Conservation (phyloP, 2,888 invertebrate species). For the Patella pellucida region DNA sequence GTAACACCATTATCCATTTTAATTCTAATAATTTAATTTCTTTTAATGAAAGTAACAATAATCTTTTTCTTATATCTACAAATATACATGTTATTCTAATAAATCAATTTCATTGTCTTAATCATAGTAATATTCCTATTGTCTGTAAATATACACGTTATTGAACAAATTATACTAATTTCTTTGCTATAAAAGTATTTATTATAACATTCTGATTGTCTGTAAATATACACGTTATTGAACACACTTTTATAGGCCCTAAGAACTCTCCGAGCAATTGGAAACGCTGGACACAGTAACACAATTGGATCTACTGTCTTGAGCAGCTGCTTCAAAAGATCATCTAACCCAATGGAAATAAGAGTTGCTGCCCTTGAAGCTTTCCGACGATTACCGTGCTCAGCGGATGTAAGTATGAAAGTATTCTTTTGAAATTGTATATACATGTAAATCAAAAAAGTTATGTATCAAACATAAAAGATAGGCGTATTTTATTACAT, state of each 20-base stretch:
- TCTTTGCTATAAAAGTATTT: too few relatives aligned
- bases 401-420: slow-evolving; percentile 63
- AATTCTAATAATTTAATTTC: slow-evolving; percentile 3
- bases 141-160: too few relatives aligned
- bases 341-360: slow-evolving; percentile 78
- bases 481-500: too few relatives aligned
- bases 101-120: too few relatives aligned
- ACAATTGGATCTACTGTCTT: slow-evolving; percentile 48
- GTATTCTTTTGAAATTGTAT: too few relatives aligned
- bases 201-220: too few relatives aligned
- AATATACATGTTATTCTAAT: too few relatives aligned
- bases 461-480: too few relatives aligned
- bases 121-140: too few relatives aligned
- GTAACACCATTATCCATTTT: slow-evolving; percentile 28
- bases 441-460: too few relatives aligned
- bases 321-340: slow-evolving; percentile 68
- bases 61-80: slow-evolving; percentile 16
- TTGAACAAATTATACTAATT: too few relatives aligned
- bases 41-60: slow-evolving; percentile 4
- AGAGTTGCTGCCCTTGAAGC: slow-evolving; percentile 87
- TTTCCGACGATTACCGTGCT: slow-evolving; percentile 81
- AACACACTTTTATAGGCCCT: slow-evolving; percentile 69
- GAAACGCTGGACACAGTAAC: slow-evolving; percentile 86
- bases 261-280: slow-evolving; percentile 86
- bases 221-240: too few relatives aligned